phyloP scores from a whole-genome alignment of 2,113 vertebrate species.

The Rousettus leschenaultii region DNA sequence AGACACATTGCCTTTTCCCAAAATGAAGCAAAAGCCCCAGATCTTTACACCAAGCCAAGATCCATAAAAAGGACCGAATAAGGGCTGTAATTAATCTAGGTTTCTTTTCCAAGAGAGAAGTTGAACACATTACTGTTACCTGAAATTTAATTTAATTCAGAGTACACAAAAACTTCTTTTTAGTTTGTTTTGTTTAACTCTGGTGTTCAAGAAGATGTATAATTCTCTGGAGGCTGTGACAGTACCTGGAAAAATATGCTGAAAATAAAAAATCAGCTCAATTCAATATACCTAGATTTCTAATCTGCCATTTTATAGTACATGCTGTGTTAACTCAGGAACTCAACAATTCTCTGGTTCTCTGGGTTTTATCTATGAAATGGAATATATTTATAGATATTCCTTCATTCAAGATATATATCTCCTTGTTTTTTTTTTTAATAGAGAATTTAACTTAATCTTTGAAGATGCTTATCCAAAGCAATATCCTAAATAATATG shows the following conservation, averaged over 20 bases:
- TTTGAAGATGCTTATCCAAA: neutral
- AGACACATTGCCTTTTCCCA: neutral
- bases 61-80: neutral
- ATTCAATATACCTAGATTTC: neutral
- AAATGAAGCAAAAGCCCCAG: neutral
- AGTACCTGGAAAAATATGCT: neutral
- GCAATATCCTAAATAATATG: neutral
- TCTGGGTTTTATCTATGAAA: neutral
- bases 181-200: neutral
- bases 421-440: neutral
- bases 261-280: neutral
- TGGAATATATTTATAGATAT: neutral
- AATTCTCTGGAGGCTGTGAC: neutral
- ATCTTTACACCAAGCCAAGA: neutral
- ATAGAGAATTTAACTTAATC: slow-evolving; percentile 6
- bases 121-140: neutral
- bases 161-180: neutral
- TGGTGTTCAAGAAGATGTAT: neutral
- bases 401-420: neutral
- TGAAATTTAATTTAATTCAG: slow-evolving; percentile 24
- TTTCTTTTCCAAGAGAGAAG: neutral
- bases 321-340: neutral
- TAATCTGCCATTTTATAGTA: neutral
- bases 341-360: neutral
- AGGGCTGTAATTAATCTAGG: neutral